Evolutionary conservation across 2,113 vertebrate genomes (phyloP).

Genomic region (Sporophila hypoxantha): DNA sequence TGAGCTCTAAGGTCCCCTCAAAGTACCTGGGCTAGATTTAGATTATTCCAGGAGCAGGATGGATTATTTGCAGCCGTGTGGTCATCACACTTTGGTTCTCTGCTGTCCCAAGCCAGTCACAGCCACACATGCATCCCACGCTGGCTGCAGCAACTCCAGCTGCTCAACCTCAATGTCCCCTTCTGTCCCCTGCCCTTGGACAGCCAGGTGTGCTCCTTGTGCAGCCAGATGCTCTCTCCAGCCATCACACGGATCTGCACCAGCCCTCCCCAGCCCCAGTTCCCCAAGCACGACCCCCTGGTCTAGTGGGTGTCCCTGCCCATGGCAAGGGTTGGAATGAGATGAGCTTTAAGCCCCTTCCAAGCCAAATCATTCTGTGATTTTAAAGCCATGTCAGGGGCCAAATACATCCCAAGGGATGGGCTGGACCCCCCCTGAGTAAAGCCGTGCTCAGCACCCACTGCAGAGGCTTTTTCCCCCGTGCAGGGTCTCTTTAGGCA

Average conservation of each 20-base stretch:
- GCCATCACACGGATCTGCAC: not conserved
- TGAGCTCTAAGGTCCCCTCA: not conserved
- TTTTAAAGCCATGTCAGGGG: not conserved
- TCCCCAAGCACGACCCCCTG: not conserved
- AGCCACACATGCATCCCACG: fast-evolving
- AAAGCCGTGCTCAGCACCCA: not conserved
- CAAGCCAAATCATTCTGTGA: not conserved
- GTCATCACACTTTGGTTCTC: not conserved
- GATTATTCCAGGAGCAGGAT: not conserved
- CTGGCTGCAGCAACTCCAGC: not conserved
- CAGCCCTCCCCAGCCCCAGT: not conserved
- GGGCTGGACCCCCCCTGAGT: not conserved
- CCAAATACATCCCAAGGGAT: not conserved
- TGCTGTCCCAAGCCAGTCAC: fast-evolving
- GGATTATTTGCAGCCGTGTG: not conserved
- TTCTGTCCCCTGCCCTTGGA: not conserved
- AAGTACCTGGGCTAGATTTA: fast-evolving
- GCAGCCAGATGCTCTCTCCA: not conserved
- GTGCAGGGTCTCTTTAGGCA: not conserved
- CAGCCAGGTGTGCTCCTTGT: not conserved
- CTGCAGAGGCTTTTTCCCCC: fast-evolving
- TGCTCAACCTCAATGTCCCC: not conserved
- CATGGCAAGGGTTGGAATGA: not conserved
- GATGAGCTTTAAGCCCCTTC: not conserved
- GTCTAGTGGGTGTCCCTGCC: not conserved